Percentiles rank a stretch among this genome's conserved stretches.
These are phyloP conservation scores for Poeciliopsis retropinna DNA, from an alignment of 2,113 vertebrate genomes.

Conservation along the genomic window DNA sequence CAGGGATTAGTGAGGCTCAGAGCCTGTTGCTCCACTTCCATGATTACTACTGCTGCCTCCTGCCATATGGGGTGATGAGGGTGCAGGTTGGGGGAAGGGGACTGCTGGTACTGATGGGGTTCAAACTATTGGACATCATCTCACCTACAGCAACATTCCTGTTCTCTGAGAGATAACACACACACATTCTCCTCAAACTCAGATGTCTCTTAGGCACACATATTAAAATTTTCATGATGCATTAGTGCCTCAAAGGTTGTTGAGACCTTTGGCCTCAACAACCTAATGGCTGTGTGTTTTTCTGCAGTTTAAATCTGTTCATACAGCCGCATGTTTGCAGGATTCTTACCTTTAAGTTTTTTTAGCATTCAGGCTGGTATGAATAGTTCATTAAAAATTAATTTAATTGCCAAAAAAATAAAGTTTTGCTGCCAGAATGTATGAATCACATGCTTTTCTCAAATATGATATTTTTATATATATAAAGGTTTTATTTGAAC, in stretches of 20 bases:
- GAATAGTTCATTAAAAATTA: not conserved
- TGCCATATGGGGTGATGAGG: conserved; percentile 78
- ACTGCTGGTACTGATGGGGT: not conserved
- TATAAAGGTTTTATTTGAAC: not conserved
- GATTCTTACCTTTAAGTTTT: not conserved
- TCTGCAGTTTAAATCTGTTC: not conserved
- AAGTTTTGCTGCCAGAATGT: not conserved
- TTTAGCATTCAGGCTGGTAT: not conserved
- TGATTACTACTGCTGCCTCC: conserved; percentile 81
- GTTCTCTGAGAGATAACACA: conserved; percentile 12
- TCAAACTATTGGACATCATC: conserved; percentile 42
- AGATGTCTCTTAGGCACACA: conserved; percentile 11
- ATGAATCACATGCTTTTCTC: not conserved
- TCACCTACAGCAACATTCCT: conserved; percentile 9
- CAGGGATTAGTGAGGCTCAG: conserved; percentile 80
- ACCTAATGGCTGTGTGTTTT: not conserved
- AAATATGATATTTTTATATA: too few species aligned
- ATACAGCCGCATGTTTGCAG: not conserved
- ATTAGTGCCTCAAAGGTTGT: conserved; percentile 36
- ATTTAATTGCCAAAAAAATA: not conserved
- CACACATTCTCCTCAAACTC: conserved; percentile 25
- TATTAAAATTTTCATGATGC: conserved; percentile 5
- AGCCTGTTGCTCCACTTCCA: conserved; percentile 82
- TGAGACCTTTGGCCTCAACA: conserved; percentile 26
- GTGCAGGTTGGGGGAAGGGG: conserved; percentile 48